phyloP scores from a whole-genome alignment of 2,888 invertebrate genomes.

The Agrotis segetum region DNA sequence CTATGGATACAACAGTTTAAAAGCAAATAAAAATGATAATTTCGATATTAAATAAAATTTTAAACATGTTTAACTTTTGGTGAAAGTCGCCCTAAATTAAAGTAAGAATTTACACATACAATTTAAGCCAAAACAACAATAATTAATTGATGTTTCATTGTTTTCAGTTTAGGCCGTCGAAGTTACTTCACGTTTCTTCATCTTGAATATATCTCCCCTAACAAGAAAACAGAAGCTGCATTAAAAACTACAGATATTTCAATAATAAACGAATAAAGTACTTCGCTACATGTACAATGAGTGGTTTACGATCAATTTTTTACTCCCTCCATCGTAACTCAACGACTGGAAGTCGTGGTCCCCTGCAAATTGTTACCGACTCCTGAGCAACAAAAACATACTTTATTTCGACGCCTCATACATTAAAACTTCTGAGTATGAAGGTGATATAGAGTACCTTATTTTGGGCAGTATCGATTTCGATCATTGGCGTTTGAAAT shows the following conservation, averaged over 20 bases:
- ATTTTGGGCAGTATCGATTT: neutral
- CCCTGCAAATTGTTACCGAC: conserved; percentile 59
- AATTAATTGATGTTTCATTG: neutral
- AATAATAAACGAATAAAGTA: conserved; percentile 57
- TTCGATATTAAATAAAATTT: too few species aligned
- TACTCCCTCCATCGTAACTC: conserved; percentile 50
- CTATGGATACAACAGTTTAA: neutral
- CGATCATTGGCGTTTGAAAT: neutral
- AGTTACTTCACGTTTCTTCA: neutral
- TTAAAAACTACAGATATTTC: conserved; percentile 50
- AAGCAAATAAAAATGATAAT: neutral
- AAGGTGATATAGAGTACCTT: conserved; percentile 8
- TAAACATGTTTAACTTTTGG: too few species aligned
- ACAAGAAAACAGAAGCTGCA: conserved; percentile 51
- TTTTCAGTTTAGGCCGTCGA: neutral
- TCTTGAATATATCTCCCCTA: conserved; percentile 16
- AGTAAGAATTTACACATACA: too few species aligned
- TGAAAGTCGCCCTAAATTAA: too few species aligned
- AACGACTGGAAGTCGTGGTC: conserved; percentile 40
- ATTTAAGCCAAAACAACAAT: too few species aligned
- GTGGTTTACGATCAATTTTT: conserved; percentile 59
- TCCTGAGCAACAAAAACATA: conserved; percentile 64
- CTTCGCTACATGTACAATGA: conserved; percentile 38
- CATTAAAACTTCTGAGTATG: conserved; percentile 61
- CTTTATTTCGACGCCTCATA: conserved; percentile 67